Base-by-base conservation (phyloP, 2,113 vertebrate genomes). In the Brevimyrus niger region DNA sequence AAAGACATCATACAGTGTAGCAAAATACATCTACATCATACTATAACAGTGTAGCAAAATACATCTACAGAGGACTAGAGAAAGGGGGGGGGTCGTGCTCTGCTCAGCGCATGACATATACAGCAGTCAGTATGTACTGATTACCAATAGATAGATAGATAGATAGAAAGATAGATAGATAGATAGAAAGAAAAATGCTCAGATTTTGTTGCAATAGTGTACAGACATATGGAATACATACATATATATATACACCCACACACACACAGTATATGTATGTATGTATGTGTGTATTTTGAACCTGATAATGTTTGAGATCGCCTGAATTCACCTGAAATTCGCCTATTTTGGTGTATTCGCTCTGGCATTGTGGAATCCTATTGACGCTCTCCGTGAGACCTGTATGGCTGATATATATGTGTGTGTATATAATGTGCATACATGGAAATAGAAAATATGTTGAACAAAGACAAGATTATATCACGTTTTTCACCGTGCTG, bases 11-110 rank as follows among this genome's bases (percentile, higher is more conserved):
- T 83, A 65, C 5, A 7, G 53, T 13, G 69, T 31, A 76, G 15
- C 23, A 13, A 31, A 15, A 10, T 92, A 50, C 48, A 86, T 85
- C 44, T 87, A 86, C 42, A 84, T n/a, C 65, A 21, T 83, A 84
- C 84, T 88, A 85, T 90, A 91, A 65, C 5, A 7, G 53, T 13
- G 69, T 31, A 76, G 15, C 23, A 13, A 31, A 15, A 10, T 92
- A 50, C 48, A 86, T 85, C 44, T 87, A 86, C 42, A 84, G 21
- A 44, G 38, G n/a, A 17, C 19, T 46, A 10, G 82, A 11, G 44
- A 46, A 2, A 15, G 31, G 4, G 80, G 4, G 38, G 38, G 21
- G 80, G 15, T 3, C 8, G 0, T 46, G 38, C 17, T 47, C 38
- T 46, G 19, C 21, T 23, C 80, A n/a, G 17, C 7, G 11, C 21